A percentile compares a stretch with the other conserved stretches of the same genome.
Conservation (phyloP, 2,113 vertebrate species). For the Cyanoliseus patagonus region DNA sequence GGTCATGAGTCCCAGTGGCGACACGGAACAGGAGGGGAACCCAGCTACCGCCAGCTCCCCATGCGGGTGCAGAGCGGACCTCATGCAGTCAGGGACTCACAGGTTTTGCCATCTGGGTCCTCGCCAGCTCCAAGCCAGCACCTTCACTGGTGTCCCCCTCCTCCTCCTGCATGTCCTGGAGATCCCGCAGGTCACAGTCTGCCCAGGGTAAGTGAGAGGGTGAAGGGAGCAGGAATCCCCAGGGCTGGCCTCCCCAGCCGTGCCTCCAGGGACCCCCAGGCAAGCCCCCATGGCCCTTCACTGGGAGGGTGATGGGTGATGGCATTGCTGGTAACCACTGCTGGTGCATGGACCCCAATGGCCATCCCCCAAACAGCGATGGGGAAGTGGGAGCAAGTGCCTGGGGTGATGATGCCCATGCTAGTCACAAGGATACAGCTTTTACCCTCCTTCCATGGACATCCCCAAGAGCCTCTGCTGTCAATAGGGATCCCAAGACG, state of each 20-base stretch:
- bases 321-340: accelerated
- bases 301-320: neutral
- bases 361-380: neutral
- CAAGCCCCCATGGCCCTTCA: neutral
- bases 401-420: neutral
- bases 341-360: accelerated
- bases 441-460: neutral
- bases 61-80: accelerated
- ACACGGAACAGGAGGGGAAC: neutral
- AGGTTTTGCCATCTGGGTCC: slow-evolving; percentile 30
- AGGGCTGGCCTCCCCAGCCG: neutral
- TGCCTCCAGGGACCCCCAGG: neutral
- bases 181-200: slow-evolving; percentile 92
- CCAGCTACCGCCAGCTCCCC: neutral
- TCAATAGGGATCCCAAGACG: neutral
- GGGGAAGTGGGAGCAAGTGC: neutral
- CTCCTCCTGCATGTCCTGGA: slow-evolving; percentile 88
- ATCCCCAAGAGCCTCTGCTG: neutral
- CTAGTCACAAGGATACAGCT: neutral
- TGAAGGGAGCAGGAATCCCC: neutral
- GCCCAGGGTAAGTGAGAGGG: neutral
- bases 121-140: slow-evolving; percentile 39
- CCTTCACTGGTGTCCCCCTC: slow-evolving; percentile 77
- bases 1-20: neutral
- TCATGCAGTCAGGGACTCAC: slow-evolving; percentile 37